These are phyloP conservation scores for Thymelicus acteon DNA, from an alignment of 2,888 invertebrate species.

Conservation along the genomic window DNA sequence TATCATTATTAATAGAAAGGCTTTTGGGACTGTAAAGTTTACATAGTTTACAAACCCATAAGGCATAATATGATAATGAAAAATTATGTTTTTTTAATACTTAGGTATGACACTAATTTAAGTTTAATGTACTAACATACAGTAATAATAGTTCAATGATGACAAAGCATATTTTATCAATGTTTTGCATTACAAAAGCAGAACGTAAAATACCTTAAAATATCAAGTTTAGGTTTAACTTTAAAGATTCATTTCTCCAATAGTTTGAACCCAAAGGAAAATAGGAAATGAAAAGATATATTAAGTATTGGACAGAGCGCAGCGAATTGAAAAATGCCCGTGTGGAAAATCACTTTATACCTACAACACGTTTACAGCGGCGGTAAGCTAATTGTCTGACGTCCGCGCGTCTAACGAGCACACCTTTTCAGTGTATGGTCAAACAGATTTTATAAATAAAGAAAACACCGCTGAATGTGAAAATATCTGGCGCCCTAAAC, in stretches of 20 bases:
- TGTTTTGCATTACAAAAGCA: too few relatives aligned
- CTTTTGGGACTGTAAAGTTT: background rate
- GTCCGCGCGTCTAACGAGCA: conserved; percentile 39
- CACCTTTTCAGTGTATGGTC: conserved; percentile 30
- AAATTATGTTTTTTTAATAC: too few relatives aligned
- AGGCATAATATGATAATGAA: too few relatives aligned
- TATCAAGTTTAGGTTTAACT: background rate
- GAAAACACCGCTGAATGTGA: conserved; percentile 9
- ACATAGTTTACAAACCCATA: background rate
- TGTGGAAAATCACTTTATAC: conserved; percentile 46
- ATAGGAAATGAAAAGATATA: conserved; percentile 13
- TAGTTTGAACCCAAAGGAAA: background rate
- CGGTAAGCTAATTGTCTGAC: conserved; percentile 41
- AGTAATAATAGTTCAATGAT: too few relatives aligned
- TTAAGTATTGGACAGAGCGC: conserved; percentile 25
- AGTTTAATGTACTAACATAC: too few relatives aligned
- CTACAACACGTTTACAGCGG: conserved; percentile 35
- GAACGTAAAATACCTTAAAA: background rate
- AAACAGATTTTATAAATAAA: conserved; percentile 31
- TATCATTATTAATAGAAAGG: too few relatives aligned
- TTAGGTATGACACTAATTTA: too few relatives aligned
- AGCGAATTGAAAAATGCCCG: conserved; percentile 46
- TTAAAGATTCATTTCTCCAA: background rate
- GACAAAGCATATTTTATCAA: too few relatives aligned
- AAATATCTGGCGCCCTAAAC: conserved; percentile 8